Evolutionary conservation across 2,888 invertebrate species (phyloP), one percentile per base, ranked within the genome.

Genomic region (Criorhina ranunculi): DNA sequence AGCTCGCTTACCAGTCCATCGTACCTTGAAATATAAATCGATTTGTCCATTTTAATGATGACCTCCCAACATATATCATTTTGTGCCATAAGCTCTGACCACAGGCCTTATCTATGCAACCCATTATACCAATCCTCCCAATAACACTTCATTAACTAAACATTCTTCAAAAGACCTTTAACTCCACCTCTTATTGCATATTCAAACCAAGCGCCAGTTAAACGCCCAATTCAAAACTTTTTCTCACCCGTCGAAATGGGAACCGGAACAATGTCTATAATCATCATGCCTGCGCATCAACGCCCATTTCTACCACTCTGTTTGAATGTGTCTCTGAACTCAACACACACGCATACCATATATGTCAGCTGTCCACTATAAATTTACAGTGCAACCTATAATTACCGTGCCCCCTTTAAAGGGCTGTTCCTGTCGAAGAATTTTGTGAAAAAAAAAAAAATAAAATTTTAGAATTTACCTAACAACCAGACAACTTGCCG

Each of bases 311-410:
- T 35, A 77, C 77, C 67, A 59, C 59, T 51, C 7, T 4, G 24
- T 69, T 29, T 35, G 37, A 37, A 44, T 1, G n/a, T 15, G n/a
- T 15, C 12, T 42, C 42, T 44, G 37, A 42, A 40, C 19, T 72
- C 73, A 73, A 44, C 53, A 53, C 8, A 55, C 15, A 29, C 37
- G 37, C 57, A 24, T 35, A 5, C 1, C 46, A 9, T 12, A 35
- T 11, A 51, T 73, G 73, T 64, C 73, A 64, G 57, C 40, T 57
- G 17, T 17, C 12, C 5, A 15, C 12, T 24, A 12, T 33, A 37
- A 24, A 49, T 19, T 57, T 7, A 75, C 75, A 67, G 51, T 60
- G 19, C 12, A 53, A 77, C 59, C 67, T 35, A 60, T 60, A 77
- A 77, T 77, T 77, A 67, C n/a, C 44, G 29, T 31, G 51, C 67